phyloP scores from a whole-genome alignment of 2,888 invertebrate species.

The Melieria crassipennis region DNA sequence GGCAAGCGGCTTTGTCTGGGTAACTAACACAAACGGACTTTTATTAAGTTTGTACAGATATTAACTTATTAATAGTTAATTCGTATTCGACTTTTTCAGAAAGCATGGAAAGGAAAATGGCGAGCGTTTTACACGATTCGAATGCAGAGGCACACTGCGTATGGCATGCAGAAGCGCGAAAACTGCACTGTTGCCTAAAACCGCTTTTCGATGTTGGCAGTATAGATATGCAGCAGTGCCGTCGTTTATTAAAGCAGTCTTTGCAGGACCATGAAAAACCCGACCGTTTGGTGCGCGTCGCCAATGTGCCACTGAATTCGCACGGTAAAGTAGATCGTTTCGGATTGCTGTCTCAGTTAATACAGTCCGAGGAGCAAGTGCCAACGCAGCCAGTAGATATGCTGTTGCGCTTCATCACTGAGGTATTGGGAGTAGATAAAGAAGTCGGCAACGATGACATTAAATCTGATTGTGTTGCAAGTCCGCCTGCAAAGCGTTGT shows the following conservation, averaged over 20 bases:
- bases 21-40: conserved; percentile 28
- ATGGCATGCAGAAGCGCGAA: conserved; percentile 31
- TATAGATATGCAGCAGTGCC: not conserved
- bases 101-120: conserved; percentile 32
- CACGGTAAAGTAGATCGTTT: conserved; percentile 74
- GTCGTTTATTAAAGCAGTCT: conserved; percentile 23
- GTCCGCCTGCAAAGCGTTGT: conserved; percentile 29
- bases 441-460: not conserved
- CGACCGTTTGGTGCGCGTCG: conserved; percentile 72
- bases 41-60: no score
- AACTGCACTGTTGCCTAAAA: conserved; percentile 33
- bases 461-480: not conserved
- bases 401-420: conserved; percentile 68
- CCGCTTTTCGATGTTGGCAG: not conserved
- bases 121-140: conserved; percentile 8
- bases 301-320: conserved; percentile 71
- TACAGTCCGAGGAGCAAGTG: not conserved
- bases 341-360: conserved; percentile 22
- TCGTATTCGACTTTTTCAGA: conserved; percentile 26
- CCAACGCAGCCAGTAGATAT: conserved; percentile 66
- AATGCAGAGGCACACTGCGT: conserved; percentile 28
- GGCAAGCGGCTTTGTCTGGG: conserved; percentile 55
- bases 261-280: conserved; percentile 69
- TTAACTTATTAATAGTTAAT: no score
- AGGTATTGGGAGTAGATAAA: conserved; percentile 44